Percentiles rank a stretch among this genome's conserved stretches.
phyloP scores from a whole-genome alignment of 2,888 invertebrate genomes.

The Plemyria rubiginata region DNA sequence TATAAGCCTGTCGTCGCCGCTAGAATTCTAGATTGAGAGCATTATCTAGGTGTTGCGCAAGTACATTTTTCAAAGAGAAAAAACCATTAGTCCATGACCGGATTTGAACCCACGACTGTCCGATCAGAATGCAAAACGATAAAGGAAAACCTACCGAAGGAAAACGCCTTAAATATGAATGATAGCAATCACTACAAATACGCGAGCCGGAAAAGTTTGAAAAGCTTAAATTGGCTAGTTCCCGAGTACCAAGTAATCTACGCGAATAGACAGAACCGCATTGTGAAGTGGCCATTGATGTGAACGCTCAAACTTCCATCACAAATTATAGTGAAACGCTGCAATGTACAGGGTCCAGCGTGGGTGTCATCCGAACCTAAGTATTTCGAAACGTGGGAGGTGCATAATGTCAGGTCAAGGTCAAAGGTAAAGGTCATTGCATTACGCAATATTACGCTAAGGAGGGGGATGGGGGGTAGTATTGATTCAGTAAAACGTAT shows the following conservation, averaged over 20 bases:
- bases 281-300: conserved; percentile 10
- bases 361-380: conserved; percentile 50
- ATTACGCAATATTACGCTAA: conserved; percentile 52
- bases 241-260: not conserved
- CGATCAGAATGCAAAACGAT: no score
- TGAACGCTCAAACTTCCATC: not conserved
- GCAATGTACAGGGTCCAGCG: conserved; percentile 4
- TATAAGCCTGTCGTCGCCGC: no score
- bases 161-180: no score
- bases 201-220: no score
- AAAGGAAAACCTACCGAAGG: no score
- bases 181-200: no score
- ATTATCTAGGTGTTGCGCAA: no score
- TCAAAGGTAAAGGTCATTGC: conserved; percentile 60
- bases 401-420: conserved; percentile 51
- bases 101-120: no score
- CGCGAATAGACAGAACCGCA: not conserved
- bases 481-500: conserved; percentile 11
- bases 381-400: conserved; percentile 54
- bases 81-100: no score
- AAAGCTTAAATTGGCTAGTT: no score
- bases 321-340: conserved; percentile 1
- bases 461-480: not conserved
- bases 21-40: no score
- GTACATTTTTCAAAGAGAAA: no score